These are phyloP conservation scores for Pogona vitticeps DNA, from an alignment of 2,113 vertebrate species.

Conservation along the genomic window DNA sequence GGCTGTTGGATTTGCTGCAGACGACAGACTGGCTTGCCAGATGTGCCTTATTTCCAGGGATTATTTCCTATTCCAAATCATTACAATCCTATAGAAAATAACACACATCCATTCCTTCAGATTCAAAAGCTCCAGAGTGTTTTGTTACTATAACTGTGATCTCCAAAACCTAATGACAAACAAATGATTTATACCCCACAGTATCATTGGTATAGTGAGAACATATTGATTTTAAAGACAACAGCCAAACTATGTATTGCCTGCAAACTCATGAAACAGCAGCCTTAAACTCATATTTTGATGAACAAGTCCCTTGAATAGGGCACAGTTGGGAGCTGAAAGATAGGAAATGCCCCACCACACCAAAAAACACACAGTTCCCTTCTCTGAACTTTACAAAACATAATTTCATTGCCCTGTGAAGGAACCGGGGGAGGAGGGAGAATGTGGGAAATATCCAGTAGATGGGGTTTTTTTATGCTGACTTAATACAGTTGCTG, in stretches of 20 bases:
- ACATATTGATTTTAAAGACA: background rate
- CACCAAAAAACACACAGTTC: too few relatives aligned
- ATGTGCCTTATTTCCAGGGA: conserved; percentile 22
- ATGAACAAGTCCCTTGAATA: background rate
- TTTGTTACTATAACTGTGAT: conserved; percentile 10
- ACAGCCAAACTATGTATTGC: background rate
- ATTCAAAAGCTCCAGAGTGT: background rate
- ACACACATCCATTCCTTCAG: background rate
- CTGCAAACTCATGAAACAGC: background rate
- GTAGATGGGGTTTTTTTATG: too few relatives aligned
- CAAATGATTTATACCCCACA: background rate
- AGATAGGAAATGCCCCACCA: background rate
- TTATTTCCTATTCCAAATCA: conserved; percentile 32
- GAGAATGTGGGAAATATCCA: too few relatives aligned
- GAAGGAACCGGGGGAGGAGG: too few relatives aligned
- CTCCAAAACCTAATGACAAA: conserved; percentile 9
- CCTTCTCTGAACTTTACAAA: background rate
- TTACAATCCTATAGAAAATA: conserved; percentile 9
- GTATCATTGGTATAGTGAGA: background rate
- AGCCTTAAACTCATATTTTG: background rate
- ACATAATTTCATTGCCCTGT: background rate
- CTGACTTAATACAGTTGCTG: too few relatives aligned
- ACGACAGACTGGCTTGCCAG: conserved; percentile 21
- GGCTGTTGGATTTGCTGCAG: conserved; percentile 10
- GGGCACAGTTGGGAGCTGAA: background rate